These are phyloP conservation scores for Fissipunctia ypsillon DNA, from an alignment of 2,888 invertebrate genomes.

Conservation along the genomic window DNA sequence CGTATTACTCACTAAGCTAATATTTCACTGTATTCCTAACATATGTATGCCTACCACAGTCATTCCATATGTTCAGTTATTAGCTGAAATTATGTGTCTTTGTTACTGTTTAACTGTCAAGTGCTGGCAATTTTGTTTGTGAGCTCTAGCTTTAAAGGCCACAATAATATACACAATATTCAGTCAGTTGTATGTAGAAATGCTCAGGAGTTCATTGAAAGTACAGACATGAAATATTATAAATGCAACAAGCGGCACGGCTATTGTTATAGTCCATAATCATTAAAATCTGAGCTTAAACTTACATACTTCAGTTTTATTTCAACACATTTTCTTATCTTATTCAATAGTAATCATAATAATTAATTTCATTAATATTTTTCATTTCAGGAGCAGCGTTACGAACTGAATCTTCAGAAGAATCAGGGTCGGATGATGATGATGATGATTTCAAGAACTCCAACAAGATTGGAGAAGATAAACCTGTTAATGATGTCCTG, in stretches of 20 bases:
- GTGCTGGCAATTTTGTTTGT: background rate
- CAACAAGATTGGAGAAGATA: constrained; percentile 82
- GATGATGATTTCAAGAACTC: constrained; percentile 80
- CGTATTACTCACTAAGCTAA: background rate
- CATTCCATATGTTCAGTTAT: background rate
- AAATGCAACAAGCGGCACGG: background rate
- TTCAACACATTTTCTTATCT: background rate
- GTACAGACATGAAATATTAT: background rate
- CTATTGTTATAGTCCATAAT: background rate
- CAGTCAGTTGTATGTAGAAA: background rate
- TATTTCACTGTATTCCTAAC: background rate
- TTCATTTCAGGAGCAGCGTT: constrained; percentile 73
- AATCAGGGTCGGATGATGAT: constrained; percentile 83
- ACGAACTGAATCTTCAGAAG: constrained; percentile 80
- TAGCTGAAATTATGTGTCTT: constrained; percentile 1
- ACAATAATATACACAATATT: background rate
- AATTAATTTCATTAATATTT: background rate
- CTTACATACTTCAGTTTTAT: background rate
- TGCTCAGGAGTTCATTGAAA: background rate
- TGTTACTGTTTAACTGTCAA: background rate
- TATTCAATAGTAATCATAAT: background rate
- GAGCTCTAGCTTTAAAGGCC: background rate
- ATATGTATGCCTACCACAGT: background rate
- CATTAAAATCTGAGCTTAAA: background rate
- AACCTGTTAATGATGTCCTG: constrained; percentile 83